Conservation (phyloP, 2,113 vertebrate species). For the Himantopus leucocephalus region DNA sequence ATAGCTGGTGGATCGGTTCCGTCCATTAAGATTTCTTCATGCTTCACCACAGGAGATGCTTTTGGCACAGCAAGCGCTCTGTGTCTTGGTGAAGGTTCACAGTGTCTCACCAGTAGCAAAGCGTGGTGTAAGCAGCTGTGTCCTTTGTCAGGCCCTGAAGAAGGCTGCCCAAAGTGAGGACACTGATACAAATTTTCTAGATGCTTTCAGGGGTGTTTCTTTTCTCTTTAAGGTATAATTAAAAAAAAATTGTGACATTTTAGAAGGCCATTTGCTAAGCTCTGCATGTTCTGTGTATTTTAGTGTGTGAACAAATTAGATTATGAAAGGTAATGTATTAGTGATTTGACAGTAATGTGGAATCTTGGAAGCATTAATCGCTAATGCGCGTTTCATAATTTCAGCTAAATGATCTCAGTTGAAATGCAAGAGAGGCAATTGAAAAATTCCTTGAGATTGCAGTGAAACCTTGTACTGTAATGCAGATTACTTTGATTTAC, state of each 20-base stretch:
- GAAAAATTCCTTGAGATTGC: conserved; percentile 46
- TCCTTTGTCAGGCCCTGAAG: background rate
- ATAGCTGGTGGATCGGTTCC: background rate
- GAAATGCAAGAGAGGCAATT: conserved; percentile 30
- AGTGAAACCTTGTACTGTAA: conserved; percentile 31
- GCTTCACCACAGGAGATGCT: background rate
- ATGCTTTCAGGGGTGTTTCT: background rate
- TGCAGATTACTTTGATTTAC: conserved; percentile 58
- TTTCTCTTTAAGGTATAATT: conserved; percentile 29
- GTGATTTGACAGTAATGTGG: conserved; percentile 49
- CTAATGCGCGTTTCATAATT: conserved; percentile 43
- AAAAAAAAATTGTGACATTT: conserved; percentile 10
- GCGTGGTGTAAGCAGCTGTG: rapidly evolving
- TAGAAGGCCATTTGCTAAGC: conserved; percentile 30
- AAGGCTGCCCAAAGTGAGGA: background rate
- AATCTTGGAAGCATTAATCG: conserved; percentile 49
- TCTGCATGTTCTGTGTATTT: conserved; percentile 63
- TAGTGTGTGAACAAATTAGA: conserved; percentile 56
- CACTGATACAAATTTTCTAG: background rate
- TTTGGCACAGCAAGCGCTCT: background rate
- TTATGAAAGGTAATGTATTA: conserved; percentile 62
- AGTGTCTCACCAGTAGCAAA: background rate
- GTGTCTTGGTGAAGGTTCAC: background rate
- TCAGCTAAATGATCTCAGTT: conserved; percentile 39
- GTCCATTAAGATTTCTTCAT: background rate